phyloP scores from a whole-genome alignment of 1,140 invertebrate genomes.

The Cotesia vestalis region DNA sequence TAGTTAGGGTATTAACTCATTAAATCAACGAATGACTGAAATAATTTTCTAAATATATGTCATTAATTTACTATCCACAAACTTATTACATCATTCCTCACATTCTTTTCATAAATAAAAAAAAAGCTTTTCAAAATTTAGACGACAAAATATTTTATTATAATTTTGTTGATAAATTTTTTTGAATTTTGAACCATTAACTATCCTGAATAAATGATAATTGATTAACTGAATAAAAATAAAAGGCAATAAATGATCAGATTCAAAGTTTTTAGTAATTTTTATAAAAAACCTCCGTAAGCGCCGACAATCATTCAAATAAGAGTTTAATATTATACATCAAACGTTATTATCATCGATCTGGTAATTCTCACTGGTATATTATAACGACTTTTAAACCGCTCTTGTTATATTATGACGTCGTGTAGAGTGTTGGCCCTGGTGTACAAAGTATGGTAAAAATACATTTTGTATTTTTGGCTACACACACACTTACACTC shows the following conservation, averaged over 20 bases:
- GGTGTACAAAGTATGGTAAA: constrained; percentile 29
- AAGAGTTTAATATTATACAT: constrained; percentile 19
- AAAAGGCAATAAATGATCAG: not conserved
- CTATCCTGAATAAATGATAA: no score
- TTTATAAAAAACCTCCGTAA: not conserved
- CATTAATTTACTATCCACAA: no score
- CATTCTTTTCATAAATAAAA: no score
- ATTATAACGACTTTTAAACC: constrained; percentile 11
- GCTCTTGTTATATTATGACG: constrained; percentile 9
- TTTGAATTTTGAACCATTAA: no score
- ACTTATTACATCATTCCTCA: no score
- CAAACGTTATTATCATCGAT: constrained; percentile 2
- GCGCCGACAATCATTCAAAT: not conserved
- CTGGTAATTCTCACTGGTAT: constrained; percentile 8
- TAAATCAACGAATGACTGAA: no score
- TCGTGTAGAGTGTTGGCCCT: constrained; percentile 20
- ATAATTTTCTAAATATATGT: no score
- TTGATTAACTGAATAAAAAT: not conserved
- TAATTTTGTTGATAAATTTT: no score
- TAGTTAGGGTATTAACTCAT: no score
- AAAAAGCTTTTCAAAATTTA: no score
- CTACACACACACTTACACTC: not conserved
- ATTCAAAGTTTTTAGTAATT: not conserved
- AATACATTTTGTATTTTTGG: constrained; percentile 26
- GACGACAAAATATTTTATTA: no score